These are phyloP conservation scores for Pagrus major DNA, from an alignment of 2,113 vertebrate species.

Conservation along the genomic window DNA sequence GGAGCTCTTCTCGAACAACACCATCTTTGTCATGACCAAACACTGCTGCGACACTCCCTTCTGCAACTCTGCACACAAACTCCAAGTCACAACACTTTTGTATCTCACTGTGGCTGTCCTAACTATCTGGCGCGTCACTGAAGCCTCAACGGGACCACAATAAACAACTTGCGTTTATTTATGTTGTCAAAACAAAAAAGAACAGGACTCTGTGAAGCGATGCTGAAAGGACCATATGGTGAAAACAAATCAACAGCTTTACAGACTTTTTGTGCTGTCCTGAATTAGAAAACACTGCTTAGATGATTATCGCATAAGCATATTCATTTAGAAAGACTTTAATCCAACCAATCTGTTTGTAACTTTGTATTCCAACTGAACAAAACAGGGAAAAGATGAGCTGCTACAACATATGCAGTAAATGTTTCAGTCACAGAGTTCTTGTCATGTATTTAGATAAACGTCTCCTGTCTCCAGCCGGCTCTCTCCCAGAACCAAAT, in stretches of 20 bases:
- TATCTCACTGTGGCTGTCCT: slow-evolving; percentile 41
- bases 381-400: neutral
- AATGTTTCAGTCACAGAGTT: slow-evolving; percentile 10
- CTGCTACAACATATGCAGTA: neutral
- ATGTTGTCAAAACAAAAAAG: slow-evolving; percentile 4
- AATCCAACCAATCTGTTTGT: neutral
- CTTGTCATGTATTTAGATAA: neutral
- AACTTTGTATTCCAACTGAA: neutral
- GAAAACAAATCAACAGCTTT: slow-evolving; percentile 3
- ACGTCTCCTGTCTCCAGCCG: neutral
- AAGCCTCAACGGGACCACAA: slow-evolving; percentile 4
- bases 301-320: neutral
- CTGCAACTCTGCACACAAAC: slow-evolving; percentile 71
- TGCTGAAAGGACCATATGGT: slow-evolving; percentile 31
- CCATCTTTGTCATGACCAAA: slow-evolving; percentile 78
- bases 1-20: slow-evolving; percentile 63
- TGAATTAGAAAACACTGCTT: slow-evolving; percentile 5
- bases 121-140: slow-evolving; percentile 24
- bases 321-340: slow-evolving; percentile 8
- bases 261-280: slow-evolving; percentile 16
- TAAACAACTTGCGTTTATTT: slow-evolving; percentile 24
- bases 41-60: slow-evolving; percentile 76
- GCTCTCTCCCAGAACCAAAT: neutral
- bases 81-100: slow-evolving; percentile 20
- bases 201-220: slow-evolving; percentile 30